phyloP scores from a whole-genome alignment of 2,797 vertebrate genomes.

The Sorex maritimensis region DNA sequence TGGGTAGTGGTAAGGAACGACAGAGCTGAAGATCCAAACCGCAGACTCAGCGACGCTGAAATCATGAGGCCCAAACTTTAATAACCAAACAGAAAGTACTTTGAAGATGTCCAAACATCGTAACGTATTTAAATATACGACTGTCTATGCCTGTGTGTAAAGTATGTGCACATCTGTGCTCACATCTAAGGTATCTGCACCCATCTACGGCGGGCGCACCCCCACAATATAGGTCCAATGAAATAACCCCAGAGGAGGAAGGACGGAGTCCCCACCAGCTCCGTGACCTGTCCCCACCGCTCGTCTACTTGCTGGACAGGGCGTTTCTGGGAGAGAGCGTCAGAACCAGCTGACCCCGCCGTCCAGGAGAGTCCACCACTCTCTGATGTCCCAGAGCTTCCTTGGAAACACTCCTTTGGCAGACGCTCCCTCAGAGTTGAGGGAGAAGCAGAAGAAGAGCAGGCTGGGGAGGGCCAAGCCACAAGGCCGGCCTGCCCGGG shows the following conservation, averaged over 20 bases:
- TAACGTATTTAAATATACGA: neutral
- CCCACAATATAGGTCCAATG: neutral
- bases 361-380: neutral
- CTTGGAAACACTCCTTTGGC: conserved; percentile 7
- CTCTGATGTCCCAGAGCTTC: neutral
- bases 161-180: too few relatives aligned
- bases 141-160: too few relatives aligned
- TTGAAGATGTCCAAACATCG: neutral
- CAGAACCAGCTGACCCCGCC: neutral
- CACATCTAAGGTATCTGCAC: too few relatives aligned
- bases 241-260: neutral
- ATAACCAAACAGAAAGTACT: neutral
- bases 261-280: neutral
- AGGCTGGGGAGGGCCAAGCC: neutral
- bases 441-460: conserved; percentile 12
- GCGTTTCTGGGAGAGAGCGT: neutral
- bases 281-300: neutral
- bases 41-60: too few relatives aligned
- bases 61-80: too few relatives aligned
- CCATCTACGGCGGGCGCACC: neutral
- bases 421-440: neutral
- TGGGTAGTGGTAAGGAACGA: too few relatives aligned
- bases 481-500: fast-evolving
- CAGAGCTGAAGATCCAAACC: too few relatives aligned
- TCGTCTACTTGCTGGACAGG: neutral